Conservation (phyloP, 2,797 vertebrate genomes). For the Pampus argenteus region DNA sequence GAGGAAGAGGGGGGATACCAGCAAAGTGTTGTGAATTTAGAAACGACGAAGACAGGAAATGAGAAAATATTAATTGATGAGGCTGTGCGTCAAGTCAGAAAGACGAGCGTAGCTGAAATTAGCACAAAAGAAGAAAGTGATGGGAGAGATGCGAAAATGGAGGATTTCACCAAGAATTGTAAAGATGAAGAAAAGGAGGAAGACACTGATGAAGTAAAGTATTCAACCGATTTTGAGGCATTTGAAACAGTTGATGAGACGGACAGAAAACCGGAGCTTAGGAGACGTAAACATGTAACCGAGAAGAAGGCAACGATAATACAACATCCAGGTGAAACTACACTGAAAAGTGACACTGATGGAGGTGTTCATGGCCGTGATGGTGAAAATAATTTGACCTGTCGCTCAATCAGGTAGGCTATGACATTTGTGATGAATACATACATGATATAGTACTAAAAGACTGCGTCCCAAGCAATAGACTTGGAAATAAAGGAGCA, state of each 20-base stretch:
- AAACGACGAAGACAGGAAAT: constrained; percentile 3
- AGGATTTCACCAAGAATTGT: neutral
- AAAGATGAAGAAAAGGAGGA: constrained; percentile 8
- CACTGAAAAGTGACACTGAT: neutral
- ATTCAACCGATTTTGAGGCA: neutral
- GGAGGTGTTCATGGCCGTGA: neutral
- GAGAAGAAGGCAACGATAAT: neutral
- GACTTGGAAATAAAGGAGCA: neutral
- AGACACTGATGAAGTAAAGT: neutral
- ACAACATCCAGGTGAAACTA: neutral
- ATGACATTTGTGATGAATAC: neutral
- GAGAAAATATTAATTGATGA: neutral
- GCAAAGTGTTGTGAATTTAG: neutral
- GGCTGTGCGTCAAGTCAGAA: neutral
- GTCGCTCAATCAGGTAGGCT: constrained; percentile 46
- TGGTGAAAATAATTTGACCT: neutral
- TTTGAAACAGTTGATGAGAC: neutral
- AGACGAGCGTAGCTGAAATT: neutral
- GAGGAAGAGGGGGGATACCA: neutral
- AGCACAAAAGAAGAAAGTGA: neutral
- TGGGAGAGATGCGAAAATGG: neutral
- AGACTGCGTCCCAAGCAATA: neutral
- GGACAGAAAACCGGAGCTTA: neutral
- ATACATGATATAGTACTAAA: too few species aligned
- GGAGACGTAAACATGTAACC: constrained; percentile 1